Conservation (phyloP, 2,888 invertebrate genomes). For the Calameuta filiformis region DNA sequence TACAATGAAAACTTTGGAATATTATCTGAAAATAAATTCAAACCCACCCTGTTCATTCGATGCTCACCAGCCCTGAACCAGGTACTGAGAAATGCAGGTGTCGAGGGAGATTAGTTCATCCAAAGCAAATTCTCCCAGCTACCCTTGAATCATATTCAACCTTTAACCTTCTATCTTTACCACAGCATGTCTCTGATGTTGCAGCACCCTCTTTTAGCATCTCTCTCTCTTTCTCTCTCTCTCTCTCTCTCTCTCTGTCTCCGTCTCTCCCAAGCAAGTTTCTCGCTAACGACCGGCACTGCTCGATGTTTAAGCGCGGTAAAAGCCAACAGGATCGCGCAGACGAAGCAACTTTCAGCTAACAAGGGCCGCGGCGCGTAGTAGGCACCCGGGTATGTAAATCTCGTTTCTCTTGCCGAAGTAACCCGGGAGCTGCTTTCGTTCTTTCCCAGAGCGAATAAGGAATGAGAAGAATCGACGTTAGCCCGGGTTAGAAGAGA, state of each 20-base stretch:
- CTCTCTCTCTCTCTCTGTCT: slow-evolving; percentile 18
- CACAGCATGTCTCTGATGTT: not conserved
- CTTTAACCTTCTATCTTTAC: too few species aligned
- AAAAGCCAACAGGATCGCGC: slow-evolving; percentile 51
- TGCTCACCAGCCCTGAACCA: too few species aligned
- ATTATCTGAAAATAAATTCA: too few species aligned
- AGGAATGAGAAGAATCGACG: not conserved
- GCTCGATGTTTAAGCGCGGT: slow-evolving; percentile 50
- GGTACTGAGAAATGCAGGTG: too few species aligned
- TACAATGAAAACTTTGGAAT: too few species aligned
- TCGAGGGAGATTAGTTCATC: too few species aligned
- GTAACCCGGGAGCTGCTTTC: too few species aligned
- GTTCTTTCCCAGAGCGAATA: too few species aligned
- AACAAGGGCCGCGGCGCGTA: slow-evolving; percentile 50
- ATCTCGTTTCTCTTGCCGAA: slow-evolving; percentile 32
- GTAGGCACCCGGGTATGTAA: slow-evolving; percentile 35
- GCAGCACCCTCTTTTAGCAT: slow-evolving; percentile 30
- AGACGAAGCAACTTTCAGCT: slow-evolving; percentile 58
- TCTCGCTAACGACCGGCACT: slow-evolving; percentile 29
- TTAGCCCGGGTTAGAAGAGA: slow-evolving; percentile 17
- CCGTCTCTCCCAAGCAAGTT: not conserved
- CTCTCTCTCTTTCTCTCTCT: slow-evolving; percentile 17
- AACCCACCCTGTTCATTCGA: too few species aligned
- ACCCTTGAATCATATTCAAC: too few species aligned
- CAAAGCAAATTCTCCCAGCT: too few species aligned